These are phyloP conservation scores for Rhinogobio ventralis DNA, from an alignment of 2,797 vertebrate genomes.

Conservation along the genomic window DNA sequence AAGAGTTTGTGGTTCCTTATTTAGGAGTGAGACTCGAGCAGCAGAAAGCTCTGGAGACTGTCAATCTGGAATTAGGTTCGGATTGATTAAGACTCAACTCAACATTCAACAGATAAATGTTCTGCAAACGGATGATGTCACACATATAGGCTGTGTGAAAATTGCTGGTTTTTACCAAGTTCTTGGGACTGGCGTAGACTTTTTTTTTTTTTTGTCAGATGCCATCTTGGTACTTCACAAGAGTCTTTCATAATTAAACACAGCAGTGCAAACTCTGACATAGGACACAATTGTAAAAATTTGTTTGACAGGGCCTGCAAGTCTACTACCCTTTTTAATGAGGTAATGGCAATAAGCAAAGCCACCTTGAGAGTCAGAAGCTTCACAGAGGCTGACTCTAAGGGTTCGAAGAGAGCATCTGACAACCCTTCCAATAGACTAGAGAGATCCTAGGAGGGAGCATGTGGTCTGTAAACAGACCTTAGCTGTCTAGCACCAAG, in stretches of 20 bases:
- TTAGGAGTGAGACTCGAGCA: slow-evolving; percentile 50
- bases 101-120: slow-evolving; percentile 56
- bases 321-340: too few relatives aligned
- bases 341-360: too few relatives aligned
- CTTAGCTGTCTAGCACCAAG: too few relatives aligned
- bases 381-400: too few relatives aligned
- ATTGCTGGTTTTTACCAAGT: slow-evolving; percentile 29
- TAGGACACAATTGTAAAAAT: not conserved
- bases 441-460: too few relatives aligned
- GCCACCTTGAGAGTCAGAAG: too few relatives aligned
- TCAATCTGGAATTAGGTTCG: slow-evolving; percentile 53
- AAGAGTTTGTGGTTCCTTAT: slow-evolving; percentile 57
- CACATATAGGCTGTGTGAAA: slow-evolving; percentile 45
- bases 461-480: too few relatives aligned
- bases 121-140: slow-evolving; percentile 59
- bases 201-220: slow-evolving; percentile 27
- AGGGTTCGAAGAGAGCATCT: too few relatives aligned
- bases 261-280: not conserved
- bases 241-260: slow-evolving; percentile 25
- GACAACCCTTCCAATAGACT: too few relatives aligned
- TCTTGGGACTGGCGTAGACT: slow-evolving; percentile 21
- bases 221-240: not conserved
- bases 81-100: slow-evolving; percentile 54
- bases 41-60: slow-evolving; percentile 55
- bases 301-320: too few relatives aligned